Evolutionary conservation across 1,140 invertebrate species (phyloP).

Genomic region (Galendromus occidentalis): DNA sequence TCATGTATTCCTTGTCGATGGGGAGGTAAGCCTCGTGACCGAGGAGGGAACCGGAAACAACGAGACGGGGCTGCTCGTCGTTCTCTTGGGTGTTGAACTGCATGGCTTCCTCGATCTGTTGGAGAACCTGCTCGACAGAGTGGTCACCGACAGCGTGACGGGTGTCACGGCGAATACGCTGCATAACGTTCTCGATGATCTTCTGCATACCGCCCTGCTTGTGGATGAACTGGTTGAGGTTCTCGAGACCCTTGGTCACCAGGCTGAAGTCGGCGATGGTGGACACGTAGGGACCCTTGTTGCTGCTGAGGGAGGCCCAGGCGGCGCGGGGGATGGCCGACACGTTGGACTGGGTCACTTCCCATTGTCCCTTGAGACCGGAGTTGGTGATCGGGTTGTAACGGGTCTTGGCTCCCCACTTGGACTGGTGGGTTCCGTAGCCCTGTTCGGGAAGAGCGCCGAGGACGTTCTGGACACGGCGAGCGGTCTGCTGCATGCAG

Average conservation of each 20-base stretch:
- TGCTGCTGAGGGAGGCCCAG: not conserved
- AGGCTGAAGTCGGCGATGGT: not conserved
- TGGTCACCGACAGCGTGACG: not conserved
- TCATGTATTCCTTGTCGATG: conserved; percentile 3
- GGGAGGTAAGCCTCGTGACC: conserved; percentile 1
- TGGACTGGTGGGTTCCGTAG: not conserved
- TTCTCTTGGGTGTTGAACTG: not conserved
- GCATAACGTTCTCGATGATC: conserved; percentile 6
- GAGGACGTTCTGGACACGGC: conserved; percentile 4
- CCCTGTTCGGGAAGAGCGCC: not conserved
- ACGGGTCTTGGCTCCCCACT: not conserved
- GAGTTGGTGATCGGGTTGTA: not conserved
- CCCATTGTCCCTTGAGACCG: not conserved
- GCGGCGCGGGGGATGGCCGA: not conserved
- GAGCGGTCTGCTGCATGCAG: conserved; percentile 8
- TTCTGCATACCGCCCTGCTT: not conserved
- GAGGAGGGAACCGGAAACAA: not conserved
- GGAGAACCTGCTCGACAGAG: not conserved
- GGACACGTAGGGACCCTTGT: conserved; percentile 6
- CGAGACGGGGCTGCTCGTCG: not conserved
- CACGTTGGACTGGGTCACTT: not conserved
- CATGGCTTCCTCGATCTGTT: not conserved
- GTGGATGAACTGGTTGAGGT: conserved; percentile 6
- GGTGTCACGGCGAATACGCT: not conserved
- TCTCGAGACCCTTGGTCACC: not conserved